These are phyloP conservation scores for Geococcyx californianus DNA, from an alignment of 2,113 vertebrate genomes.

Conservation along the genomic window DNA sequence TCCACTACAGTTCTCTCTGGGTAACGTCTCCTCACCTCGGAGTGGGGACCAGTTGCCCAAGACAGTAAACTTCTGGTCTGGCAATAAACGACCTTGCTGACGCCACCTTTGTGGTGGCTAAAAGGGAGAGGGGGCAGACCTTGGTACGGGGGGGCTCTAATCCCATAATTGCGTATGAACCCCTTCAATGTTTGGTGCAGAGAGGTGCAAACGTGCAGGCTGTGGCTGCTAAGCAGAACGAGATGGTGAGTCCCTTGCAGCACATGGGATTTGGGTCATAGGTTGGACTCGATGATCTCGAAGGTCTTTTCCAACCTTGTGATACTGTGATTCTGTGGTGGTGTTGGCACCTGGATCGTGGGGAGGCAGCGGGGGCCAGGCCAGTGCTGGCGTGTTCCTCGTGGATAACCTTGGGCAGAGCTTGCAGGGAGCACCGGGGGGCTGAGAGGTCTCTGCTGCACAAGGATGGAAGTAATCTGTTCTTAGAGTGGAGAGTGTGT, in stretches of 20 bases:
- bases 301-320: too few species aligned
- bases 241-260: fast-evolving
- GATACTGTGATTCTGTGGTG: too few species aligned
- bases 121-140: too few species aligned
- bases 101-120: neutral
- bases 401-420: fast-evolving
- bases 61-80: neutral
- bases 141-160: fast-evolving
- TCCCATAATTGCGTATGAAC: fast-evolving
- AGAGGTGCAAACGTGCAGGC: fast-evolving
- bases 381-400: fast-evolving
- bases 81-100: neutral
- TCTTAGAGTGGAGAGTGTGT: neutral
- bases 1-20: neutral
- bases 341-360: too few species aligned
- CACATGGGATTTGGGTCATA: too few species aligned
- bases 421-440: fast-evolving
- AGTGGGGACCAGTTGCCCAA: fast-evolving
- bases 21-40: neutral
- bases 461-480: neutral
- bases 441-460: fast-evolving
- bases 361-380: neutral
- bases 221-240: neutral
- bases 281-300: too few species aligned
- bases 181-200: neutral